Evolutionary conservation across 2,797 vertebrate species (phyloP), one percentile per base, ranked within the genome.

Genomic region (Huso huso): DNA sequence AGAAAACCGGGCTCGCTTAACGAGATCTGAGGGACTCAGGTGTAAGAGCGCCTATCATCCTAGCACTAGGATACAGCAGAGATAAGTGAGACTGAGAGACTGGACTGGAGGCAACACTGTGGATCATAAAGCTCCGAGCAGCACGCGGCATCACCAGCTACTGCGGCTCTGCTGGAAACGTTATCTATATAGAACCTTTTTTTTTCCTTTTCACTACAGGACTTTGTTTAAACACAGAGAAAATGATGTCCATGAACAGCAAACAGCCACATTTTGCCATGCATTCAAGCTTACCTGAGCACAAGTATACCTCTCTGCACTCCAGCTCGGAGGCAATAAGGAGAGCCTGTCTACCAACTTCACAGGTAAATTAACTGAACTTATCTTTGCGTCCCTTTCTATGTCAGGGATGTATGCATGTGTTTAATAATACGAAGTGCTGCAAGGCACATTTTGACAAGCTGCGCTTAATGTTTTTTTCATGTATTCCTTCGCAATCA

Each of bases 171-270:
- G 76, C 78, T 13, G 83, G 82, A 83, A 68, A 81, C 79, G 75
- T 76, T 76, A 63, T 53, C 65, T 62, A 49, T 66, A 51, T 61
- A 80, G 82, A 84, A 71, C 78, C 37, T 70, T 71, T 61, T 69
- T 23, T 83, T 85, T 50, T 49, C 66, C 66, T 77, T 73, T 69
- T 81, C 86, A 87, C 81, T 77, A 69, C 82, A 83, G 88, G 87
- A 89, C 86, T 91, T 91, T 88, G 87, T 87, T 91, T 86, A 79
- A 85, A 84, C 90, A 88, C 87, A 91, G 84, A 89, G 84, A 93
- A 37, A 91, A 99, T 99, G 96, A 99, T 99, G 96, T 98, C 96
- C 88, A 99, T 99, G 96, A 98, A 99, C 95, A 98, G 96, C 93
- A 99, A 99, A 84, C 96, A 99, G 87, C 88, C 93, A 75, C 95